A percentile compares a stretch with the other conserved stretches of the same genome.
These are phyloP conservation scores for Trachythela sp. DNA, from an alignment of 64 coral and sea anemone species.

Conservation along the genomic window DNA sequence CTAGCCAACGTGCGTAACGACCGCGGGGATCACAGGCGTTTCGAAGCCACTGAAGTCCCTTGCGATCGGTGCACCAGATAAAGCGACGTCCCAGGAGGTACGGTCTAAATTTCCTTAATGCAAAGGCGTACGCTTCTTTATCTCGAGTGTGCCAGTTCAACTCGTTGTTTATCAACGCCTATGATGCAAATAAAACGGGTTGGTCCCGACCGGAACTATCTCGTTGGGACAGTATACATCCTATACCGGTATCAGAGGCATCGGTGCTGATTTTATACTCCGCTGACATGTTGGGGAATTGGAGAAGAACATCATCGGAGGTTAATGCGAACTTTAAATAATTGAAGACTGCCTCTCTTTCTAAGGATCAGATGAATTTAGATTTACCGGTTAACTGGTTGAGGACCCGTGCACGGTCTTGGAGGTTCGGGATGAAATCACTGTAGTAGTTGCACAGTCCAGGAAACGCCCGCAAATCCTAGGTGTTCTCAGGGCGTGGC, in stretches of 20 bases:
- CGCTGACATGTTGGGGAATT: constrained; percentile 49
- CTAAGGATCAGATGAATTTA: too few species aligned
- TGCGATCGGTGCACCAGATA: constrained; percentile 36
- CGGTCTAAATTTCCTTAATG: too few species aligned
- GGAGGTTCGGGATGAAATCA: too few species aligned
- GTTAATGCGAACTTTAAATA: constrained; percentile 45
- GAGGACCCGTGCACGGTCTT: too few species aligned
- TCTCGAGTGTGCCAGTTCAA: constrained; percentile 43
- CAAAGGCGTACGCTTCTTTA: too few species aligned
- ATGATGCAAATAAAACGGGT: constrained; percentile 45
- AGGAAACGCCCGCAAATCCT: too few species aligned
- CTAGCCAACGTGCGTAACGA: constrained; percentile 38
- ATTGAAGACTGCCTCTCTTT: constrained; percentile 50
- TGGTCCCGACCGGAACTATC: constrained; percentile 21
- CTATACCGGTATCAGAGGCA: constrained; percentile 46
- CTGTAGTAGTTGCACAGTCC: too few species aligned
- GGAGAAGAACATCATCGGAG: constrained; percentile 45
- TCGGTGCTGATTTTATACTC: constrained; percentile 35
- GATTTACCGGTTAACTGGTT: too few species aligned
- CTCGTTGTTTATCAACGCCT: constrained; percentile 39
- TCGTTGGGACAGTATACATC: constrained; percentile 49
- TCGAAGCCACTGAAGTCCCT: constrained; percentile 40
- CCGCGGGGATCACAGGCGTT: constrained; percentile 52
- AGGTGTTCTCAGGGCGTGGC: too few species aligned
- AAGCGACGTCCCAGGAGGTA: constrained; percentile 18